Base-by-base conservation (phyloP, 1,140 invertebrate species). In the Mesaphorura yosii region DNA sequence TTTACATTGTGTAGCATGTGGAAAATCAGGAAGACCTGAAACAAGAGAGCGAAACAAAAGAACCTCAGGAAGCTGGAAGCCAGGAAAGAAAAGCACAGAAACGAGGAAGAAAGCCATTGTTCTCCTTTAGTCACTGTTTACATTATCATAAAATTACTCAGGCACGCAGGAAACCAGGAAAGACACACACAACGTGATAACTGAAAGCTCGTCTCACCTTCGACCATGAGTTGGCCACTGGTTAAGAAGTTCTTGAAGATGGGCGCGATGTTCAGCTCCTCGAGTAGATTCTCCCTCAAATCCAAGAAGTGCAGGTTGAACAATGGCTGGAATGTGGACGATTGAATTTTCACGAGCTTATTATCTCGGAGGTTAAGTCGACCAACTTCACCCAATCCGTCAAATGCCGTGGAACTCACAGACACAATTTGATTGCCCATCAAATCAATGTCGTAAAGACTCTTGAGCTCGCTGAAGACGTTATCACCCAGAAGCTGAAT, bases 301-400 rank as follows among this genome's bases (percentile, higher is more conserved):
- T 87, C 82, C 52, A 88, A 70, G 50, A 78, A 78, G 52, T 76
- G 73, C 1, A 88, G 68, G 2, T 74, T 75, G 3, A 76, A 72
- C 0, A 81, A 76, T 12, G 77, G 77, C 40, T 73, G 72, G 46
- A 88, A 78, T 48, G 84, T 70, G 23, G 77, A 77, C 12, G 75
- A 71, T 48, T 77, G 75, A 47, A 87, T 70, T 5, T 70, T 70
- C 17, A 75, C 74, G 12, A 88, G 70, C 60, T 79, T 75, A 71
- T 88, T 88, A 55, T 82, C 79, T 60, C 78, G 77, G 22, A 88
- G 72, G 57, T 74, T 76, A 45, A 88, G 67, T 49, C 76, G 76
- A 62, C 73, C 71, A 42, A 88, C 68, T 53, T 78, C 77, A 41
- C 74, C 76, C 64, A 87, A 67, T 0, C 81, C 83, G 19, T 78